phyloP scores from a whole-genome alignment of 2,888 invertebrate species.

The Megalurothrips usitatus region DNA sequence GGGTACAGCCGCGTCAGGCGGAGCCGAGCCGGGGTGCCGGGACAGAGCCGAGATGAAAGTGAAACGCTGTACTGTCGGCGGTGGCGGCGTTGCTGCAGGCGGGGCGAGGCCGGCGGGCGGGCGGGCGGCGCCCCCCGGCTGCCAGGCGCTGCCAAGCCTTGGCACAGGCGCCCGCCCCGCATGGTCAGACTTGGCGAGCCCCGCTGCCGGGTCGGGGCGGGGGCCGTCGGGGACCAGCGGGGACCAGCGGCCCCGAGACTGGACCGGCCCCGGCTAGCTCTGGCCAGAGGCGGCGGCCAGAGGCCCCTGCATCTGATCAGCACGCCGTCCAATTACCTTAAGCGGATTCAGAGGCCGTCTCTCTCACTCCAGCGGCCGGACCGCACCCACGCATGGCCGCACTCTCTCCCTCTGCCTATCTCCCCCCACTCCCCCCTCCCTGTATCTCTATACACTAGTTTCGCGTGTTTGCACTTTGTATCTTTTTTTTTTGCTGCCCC shows the following conservation, averaged over 20 bases:
- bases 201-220: neutral
- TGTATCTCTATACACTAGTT: neutral
- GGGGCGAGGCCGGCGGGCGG: neutral
- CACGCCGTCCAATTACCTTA: slow-evolving; percentile 13
- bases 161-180: too few relatives aligned
- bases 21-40: too few relatives aligned
- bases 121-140: neutral
- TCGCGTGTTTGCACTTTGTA: neutral
- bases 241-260: neutral
- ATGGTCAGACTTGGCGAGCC: too few relatives aligned
- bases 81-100: neutral
- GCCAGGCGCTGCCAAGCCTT: neutral
- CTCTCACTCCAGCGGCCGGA: neutral
- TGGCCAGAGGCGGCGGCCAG: neutral
- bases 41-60: neutral
- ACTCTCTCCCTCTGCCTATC: too few relatives aligned
- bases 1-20: neutral
- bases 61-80: neutral
- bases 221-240: neutral
- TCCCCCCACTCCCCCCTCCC: too few relatives aligned
- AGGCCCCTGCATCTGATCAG: neutral
- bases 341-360: neutral
- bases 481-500: neutral
- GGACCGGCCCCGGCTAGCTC: neutral
- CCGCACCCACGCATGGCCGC: too few relatives aligned